phyloP scores from a whole-genome alignment of 2,113 vertebrate species.

The Petrocephalus microphthalmus region DNA sequence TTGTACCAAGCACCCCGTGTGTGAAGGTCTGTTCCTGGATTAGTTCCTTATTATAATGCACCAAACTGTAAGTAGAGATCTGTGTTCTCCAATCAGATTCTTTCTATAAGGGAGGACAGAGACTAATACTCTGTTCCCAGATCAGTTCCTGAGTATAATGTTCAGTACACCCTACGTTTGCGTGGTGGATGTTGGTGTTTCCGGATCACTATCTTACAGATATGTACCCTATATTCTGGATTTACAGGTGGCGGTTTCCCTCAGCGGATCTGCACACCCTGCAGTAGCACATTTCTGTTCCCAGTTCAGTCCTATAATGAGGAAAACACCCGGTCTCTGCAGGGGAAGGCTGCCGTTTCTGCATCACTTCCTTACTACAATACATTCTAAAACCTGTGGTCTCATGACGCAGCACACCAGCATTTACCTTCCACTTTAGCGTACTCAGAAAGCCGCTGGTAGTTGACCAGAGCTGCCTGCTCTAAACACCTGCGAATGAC shows the following conservation, averaged over 20 bases:
- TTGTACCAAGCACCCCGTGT: not conserved
- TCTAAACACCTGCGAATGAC: constrained; percentile 96
- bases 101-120: not conserved
- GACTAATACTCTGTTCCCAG: not conserved
- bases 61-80: not conserved
- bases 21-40: not conserved
- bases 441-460: constrained; percentile 94
- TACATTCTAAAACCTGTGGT: not conserved
- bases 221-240: not conserved
- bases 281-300: not conserved
- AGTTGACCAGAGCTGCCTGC: constrained; percentile 94
- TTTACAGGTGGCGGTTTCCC: not conserved
- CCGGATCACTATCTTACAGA: not conserved
- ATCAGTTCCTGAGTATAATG: not conserved
- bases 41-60: not conserved
- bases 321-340: not conserved
- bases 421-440: constrained; percentile 97
- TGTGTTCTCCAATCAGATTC: not conserved
- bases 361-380: not conserved
- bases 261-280: not conserved
- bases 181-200: not conserved
- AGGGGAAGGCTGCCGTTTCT: not conserved
- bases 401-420: not conserved
- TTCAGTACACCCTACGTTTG: not conserved
- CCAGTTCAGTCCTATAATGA: not conserved